Conservation (phyloP, 2,888 invertebrate species). For the Petrophora chlorosata region DNA sequence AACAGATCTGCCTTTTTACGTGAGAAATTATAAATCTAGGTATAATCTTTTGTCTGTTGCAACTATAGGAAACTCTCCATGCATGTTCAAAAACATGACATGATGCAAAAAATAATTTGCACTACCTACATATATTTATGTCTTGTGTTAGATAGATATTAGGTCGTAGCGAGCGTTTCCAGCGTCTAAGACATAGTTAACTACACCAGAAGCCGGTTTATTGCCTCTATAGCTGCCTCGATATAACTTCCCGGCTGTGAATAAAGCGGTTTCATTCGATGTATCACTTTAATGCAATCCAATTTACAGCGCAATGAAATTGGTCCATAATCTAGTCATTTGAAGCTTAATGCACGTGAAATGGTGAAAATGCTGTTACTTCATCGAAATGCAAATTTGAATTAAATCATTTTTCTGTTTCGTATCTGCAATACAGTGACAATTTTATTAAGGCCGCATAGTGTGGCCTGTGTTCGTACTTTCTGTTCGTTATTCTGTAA, state of each 20-base stretch:
- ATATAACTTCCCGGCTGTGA: slow-evolving; percentile 6
- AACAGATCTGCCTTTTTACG: too few species aligned
- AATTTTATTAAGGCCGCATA: not conserved
- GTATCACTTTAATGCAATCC: not conserved
- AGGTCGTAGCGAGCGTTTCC: not conserved
- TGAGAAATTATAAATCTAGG: too few species aligned
- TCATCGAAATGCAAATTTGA: slow-evolving; percentile 10
- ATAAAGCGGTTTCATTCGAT: not conserved
- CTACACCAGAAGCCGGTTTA: slow-evolving; percentile 5
- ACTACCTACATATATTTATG: too few species aligned
- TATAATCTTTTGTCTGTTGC: too few species aligned
- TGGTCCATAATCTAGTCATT: not conserved
- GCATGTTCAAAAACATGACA: too few species aligned
- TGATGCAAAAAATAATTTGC: too few species aligned
- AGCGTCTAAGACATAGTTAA: not conserved
- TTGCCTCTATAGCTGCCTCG: not conserved
- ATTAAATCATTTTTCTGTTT: not conserved
- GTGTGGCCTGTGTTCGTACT: not conserved
- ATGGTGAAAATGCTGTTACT: slow-evolving; percentile 1
- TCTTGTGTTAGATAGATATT: not conserved
- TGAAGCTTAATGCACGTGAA: slow-evolving; percentile 3
- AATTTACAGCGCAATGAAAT: slow-evolving; percentile 8
- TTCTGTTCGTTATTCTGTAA: not conserved
- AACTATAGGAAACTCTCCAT: too few species aligned
- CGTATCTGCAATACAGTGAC: not conserved